These are phyloP conservation scores for Anthopleura xanthogrammica DNA, from an alignment of 92 coral and sea anemone genomes.

Conservation along the genomic window DNA sequence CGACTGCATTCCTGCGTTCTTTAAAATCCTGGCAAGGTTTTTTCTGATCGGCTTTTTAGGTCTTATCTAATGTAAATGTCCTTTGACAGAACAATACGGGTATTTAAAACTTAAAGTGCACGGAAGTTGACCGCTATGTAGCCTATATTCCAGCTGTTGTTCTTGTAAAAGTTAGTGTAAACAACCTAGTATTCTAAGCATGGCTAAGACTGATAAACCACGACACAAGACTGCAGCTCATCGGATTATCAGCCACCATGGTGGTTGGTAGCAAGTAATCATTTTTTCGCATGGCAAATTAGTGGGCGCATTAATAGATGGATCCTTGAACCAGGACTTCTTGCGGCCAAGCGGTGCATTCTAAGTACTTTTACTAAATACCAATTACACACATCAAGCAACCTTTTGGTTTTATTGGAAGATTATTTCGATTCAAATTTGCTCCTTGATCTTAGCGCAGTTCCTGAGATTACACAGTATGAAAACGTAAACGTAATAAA, in stretches of 20 bases:
- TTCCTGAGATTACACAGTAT: no score
- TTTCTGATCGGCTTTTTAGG: not conserved
- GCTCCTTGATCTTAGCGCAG: no score
- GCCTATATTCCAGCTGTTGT: not conserved
- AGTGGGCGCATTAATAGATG: not conserved
- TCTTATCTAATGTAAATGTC: slow-evolving; percentile 1
- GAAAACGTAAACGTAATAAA: no score
- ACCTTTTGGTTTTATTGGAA: no score
- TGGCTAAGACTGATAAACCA: slow-evolving; percentile 5
- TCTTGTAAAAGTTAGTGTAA: not conserved
- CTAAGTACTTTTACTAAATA: no score
- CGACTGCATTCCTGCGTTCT: slow-evolving; percentile 7
- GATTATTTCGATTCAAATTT: no score
- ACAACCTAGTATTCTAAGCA: not conserved
- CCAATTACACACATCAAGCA: no score
- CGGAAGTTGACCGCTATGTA: not conserved
- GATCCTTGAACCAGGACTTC: no score
- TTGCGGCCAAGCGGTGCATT: no score
- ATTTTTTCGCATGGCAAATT: not conserved
- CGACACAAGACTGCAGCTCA: slow-evolving; percentile 3
- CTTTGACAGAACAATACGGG: not conserved
- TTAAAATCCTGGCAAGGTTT: slow-evolving; percentile 4
- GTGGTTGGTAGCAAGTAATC: not conserved
- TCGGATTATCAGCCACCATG: slow-evolving; percentile 1
- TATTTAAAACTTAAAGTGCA: not conserved